A percentile compares a stretch with the other conserved stretches of the same genome.
phyloP scores from a whole-genome alignment of 2,113 vertebrate genomes.

The Procavia capensis region DNA sequence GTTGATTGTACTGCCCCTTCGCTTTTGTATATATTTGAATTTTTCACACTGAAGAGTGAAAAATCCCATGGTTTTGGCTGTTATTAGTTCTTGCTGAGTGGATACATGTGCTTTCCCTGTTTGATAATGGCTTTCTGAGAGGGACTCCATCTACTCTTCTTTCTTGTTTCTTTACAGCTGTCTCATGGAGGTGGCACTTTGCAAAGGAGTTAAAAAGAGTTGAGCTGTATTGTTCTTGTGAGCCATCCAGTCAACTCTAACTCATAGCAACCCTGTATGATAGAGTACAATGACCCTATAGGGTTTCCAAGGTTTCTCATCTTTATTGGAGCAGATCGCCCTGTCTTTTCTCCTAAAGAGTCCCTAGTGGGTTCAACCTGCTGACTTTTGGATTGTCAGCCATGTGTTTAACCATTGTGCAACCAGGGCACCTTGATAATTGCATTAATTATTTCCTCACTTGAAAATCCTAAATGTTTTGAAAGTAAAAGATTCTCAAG shows the following conservation, averaged over 20 bases:
- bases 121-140: background rate
- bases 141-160: background rate
- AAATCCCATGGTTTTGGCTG: background rate
- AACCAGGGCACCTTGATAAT: background rate
- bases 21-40: background rate
- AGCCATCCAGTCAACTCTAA: background rate
- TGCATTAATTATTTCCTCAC: background rate
- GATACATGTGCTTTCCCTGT: background rate
- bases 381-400: too few relatives aligned
- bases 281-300: background rate
- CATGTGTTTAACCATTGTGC: background rate
- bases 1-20: background rate
- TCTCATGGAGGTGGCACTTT: background rate
- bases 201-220: background rate
- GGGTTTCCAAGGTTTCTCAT: background rate
- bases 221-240: background rate
- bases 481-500: slow-evolving; percentile 2
- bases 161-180: background rate
- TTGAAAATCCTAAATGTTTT: background rate
- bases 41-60: background rate
- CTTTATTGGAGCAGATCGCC: background rate
- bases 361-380: too few relatives aligned
- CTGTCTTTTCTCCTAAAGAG: too few relatives aligned
- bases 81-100: background rate
- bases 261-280: background rate